Conservation (phyloP, 2,113 vertebrate genomes). For the Bubo bubo region DNA sequence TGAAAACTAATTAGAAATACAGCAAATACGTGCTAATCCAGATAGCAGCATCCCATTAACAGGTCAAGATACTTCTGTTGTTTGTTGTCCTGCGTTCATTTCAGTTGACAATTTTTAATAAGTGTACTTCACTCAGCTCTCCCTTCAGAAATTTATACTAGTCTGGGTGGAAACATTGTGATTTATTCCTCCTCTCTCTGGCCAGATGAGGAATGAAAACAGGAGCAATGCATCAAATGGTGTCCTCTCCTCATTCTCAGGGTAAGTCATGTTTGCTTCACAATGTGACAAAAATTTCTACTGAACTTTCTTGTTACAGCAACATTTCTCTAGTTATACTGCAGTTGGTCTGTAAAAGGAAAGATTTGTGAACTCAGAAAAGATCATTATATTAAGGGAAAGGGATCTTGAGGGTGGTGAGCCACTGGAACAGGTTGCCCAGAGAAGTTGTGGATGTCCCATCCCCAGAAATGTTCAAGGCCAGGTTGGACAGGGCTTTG, state of each 20-base stretch:
- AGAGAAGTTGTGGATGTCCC: no score
- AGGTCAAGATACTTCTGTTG: neutral
- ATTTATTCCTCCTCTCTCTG: slow-evolving; percentile 31
- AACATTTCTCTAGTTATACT: neutral
- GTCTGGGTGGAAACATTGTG: neutral
- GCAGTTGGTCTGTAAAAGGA: neutral
- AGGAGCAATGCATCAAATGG: slow-evolving; percentile 27
- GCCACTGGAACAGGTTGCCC: no score
- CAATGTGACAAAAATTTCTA: neutral
- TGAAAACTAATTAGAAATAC: slow-evolving; percentile 64
- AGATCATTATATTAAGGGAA: neutral
- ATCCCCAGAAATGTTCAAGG: no score
- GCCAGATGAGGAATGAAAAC: slow-evolving; percentile 22
- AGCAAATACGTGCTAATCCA: slow-evolving; percentile 45
- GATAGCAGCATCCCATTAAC: slow-evolving; percentile 37
- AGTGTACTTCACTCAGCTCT: neutral
- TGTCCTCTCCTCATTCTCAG: neutral
- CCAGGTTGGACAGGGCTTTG: no score
- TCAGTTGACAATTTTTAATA: slow-evolving; percentile 41
- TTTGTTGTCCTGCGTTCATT: slow-evolving; percentile 27
- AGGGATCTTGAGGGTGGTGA: neutral
- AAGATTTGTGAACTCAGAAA: neutral
- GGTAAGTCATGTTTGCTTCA: neutral
- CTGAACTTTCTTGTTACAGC: neutral
- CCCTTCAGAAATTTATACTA: slow-evolving; percentile 35